These are phyloP conservation scores for Ophraella communa DNA, from an alignment of 2,888 invertebrate species.

Conservation along the genomic window DNA sequence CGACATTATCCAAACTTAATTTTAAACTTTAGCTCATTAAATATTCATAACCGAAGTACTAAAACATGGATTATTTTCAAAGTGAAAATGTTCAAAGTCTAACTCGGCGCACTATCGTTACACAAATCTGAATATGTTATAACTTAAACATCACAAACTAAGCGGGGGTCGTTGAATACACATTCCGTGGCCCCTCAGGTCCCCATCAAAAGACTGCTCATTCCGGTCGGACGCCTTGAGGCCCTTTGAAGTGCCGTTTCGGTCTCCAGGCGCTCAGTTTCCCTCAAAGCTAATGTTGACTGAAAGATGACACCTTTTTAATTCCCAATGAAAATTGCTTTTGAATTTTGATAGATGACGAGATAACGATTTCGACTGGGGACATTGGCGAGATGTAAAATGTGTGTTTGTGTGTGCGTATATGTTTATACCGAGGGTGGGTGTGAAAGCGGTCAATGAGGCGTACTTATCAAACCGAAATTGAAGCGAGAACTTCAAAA, in stretches of 20 bases:
- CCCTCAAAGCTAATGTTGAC: slow-evolving; percentile 54
- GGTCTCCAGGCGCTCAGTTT: slow-evolving; percentile 44
- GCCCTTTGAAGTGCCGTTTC: slow-evolving; percentile 53
- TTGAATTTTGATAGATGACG: slow-evolving; percentile 56
- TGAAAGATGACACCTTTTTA: slow-evolving; percentile 59
- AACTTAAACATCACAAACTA: slow-evolving; percentile 54
- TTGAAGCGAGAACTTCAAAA: neutral
- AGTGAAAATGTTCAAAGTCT: slow-evolving; percentile 21
- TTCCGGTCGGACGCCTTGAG: slow-evolving; percentile 57
- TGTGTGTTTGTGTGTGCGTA: slow-evolving; percentile 7
- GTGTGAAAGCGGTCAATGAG: slow-evolving; percentile 23
- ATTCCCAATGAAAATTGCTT: slow-evolving; percentile 59
- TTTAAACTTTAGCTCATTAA: slow-evolving; percentile 2
- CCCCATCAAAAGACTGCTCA: slow-evolving; percentile 54
- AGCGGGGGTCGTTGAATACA: slow-evolving; percentile 38
- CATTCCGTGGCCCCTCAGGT: slow-evolving; percentile 31
- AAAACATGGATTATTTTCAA: slow-evolving; percentile 23
- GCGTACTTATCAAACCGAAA: slow-evolving; percentile 15
- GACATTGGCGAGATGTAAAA: slow-evolving; percentile 21
- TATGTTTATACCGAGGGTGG: slow-evolving; percentile 17
- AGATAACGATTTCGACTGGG: slow-evolving; percentile 45
- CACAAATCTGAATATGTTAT: slow-evolving; percentile 50
- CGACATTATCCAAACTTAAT: slow-evolving; percentile 1
- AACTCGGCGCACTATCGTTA: slow-evolving; percentile 33
- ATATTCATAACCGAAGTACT: slow-evolving; percentile 21